A percentile compares a stretch with the other conserved stretches of the same genome.
phyloP scores from a whole-genome alignment of 2,888 invertebrate species.

The Epinotia demarniana region DNA sequence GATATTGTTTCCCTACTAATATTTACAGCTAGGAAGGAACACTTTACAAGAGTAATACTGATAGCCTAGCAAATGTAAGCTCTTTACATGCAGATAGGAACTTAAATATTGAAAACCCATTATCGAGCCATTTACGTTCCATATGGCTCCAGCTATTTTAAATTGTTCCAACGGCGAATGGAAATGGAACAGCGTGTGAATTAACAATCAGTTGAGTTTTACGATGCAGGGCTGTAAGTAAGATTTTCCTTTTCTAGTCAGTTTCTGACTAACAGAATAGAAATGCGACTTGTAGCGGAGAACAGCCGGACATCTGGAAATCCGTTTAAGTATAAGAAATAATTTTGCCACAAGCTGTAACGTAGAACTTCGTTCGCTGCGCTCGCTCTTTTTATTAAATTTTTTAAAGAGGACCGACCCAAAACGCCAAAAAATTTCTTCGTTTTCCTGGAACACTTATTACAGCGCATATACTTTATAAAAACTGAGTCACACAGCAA shows the following conservation, averaged over 20 bases:
- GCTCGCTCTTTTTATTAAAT: no score
- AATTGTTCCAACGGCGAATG: conserved; percentile 21
- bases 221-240: neutral
- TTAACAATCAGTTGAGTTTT: conserved; percentile 8
- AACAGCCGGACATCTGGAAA: no score
- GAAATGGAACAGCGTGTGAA: conserved; percentile 6
- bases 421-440: neutral
- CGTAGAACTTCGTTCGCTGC: no score
- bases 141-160: conserved; percentile 5
- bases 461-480: neutral
- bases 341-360: no score
- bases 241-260: neutral
- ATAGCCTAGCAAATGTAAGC: neutral
- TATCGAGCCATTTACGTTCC: conserved; percentile 22
- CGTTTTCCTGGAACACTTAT: neutral
- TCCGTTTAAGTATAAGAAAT: no score
- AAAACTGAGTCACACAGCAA: neutral
- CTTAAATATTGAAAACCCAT: conserved; percentile 39
- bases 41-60: neutral
- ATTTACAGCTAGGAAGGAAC: neutral
- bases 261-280: no score
- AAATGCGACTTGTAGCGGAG: no score
- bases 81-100: conserved; percentile 16
- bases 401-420: no score
- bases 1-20: no score